Conservation (phyloP, 1,140 invertebrate species). For the Aphelinus atriplicis region DNA sequence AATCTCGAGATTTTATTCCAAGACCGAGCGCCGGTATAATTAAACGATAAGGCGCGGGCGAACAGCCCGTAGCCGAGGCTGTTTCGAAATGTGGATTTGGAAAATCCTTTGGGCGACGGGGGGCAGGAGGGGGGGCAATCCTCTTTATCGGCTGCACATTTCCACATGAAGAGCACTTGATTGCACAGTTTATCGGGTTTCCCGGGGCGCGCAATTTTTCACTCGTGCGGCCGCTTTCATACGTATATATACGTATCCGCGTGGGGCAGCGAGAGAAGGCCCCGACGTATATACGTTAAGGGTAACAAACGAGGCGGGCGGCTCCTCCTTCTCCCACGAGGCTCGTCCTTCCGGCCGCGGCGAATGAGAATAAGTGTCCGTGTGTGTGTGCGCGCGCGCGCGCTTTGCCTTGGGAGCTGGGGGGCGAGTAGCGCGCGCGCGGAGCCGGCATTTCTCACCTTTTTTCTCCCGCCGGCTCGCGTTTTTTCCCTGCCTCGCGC, state of each 20-base stretch:
- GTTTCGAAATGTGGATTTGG: no score
- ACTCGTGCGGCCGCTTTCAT: background rate
- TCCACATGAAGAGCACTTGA: constrained; percentile 39
- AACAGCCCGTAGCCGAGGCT: no score
- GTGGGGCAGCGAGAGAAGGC: constrained; percentile 26
- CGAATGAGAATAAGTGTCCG: constrained; percentile 62
- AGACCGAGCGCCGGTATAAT: no score
- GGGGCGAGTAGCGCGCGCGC: no score
- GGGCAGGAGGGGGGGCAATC: no score
- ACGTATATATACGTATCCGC: background rate
- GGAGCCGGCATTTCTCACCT: constrained; percentile 25
- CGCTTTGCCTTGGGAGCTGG: no score
- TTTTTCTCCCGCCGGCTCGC: background rate
- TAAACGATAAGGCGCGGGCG: no score
- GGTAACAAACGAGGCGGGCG: constrained; percentile 60
- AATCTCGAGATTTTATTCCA: no score
- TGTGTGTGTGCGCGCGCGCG: constrained; percentile 8
- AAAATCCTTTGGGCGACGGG: no score
- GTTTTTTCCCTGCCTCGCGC: constrained; percentile 15
- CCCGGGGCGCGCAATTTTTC: constrained; percentile 24
- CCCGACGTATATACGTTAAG: constrained; percentile 50
- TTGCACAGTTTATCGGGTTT: constrained; percentile 40
- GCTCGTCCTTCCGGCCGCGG: constrained; percentile 54
- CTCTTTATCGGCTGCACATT: constrained; percentile 19
- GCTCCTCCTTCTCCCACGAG: constrained; percentile 52